Base-by-base conservation (phyloP, 2,888 invertebrate genomes). In the Charanyca ferruginea region DNA sequence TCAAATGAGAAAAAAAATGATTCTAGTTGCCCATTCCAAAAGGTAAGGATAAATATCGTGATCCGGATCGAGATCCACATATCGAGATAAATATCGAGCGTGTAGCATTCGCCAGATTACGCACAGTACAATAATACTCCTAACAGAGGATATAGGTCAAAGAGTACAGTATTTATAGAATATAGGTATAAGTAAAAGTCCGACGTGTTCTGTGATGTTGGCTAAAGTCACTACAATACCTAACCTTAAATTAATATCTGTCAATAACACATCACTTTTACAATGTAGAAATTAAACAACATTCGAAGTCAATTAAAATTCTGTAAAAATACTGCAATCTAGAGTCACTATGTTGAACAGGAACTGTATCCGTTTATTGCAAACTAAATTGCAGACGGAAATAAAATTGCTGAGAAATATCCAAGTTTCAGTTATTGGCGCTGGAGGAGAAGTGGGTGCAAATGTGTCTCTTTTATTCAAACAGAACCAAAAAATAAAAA, bases 341-440 rank as follows among this genome's bases (percentile, higher is more conserved):
- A 11, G 22, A 47, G 25, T 25, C 5, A 48, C 11, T 25, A 67
- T 77, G 77, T 61, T 60, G 28, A 76, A 52, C 59, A 11, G 42
- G 28, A 38, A 20, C 1, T n/a, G n/a, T n/a, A 42, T 20, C 13
- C 20, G 35, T 51, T 32, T 67, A n/a, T 23, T 53, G 9, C 25
- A 77, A 18, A 25, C 63, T 28, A 80, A 65, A 25, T 52, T 52
- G 25, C 61, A 59, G 44, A 60, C 54, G 18, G 55, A 52, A 28
- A 38, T 66, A 4, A 77, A 68, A 51, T 49, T 58, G 22, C 47
- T 65, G 9, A 83, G 89, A 71, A 83, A 87, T 76, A 72, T 92
- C n/a, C 91, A 91, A 79, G 81, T 92, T 8, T 88, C 92, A 6
- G 77, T 92, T 2, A 77, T 92, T n/a, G 93, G 93, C 7, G 91